Base-by-base conservation (phyloP, 2,888 invertebrate species). In the Sicus ferrugineus region DNA sequence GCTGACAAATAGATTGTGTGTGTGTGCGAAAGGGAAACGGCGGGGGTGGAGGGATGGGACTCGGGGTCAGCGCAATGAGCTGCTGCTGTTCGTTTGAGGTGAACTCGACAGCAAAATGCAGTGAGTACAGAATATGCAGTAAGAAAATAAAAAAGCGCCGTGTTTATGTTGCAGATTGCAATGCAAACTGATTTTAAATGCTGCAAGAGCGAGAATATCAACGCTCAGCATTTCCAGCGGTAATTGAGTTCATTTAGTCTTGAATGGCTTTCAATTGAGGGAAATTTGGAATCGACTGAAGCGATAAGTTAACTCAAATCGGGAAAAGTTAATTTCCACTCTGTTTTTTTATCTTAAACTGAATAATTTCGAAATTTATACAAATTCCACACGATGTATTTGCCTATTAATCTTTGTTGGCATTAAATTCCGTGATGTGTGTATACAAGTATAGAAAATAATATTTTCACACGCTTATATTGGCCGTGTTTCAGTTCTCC, bases 401-500 rank as follows among this genome's bases (percentile, higher is more conserved):
- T n/a, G 4, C 42, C 1, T 42, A 16, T n/a, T 4, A n/a, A 42
- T 42, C 42, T 42, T n/a, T n/a, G n/a, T n/a, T n/a, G n/a, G n/a
- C n/a, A n/a, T n/a, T n/a, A n/a, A n/a, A n/a, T n/a, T n/a, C n/a
- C n/a, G n/a, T n/a, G n/a, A n/a, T n/a, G n/a, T n/a, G n/a, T 42
- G 34, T 34, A 34, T 34, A 34, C 14, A 34, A 1, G 34, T 34
- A 34, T 2, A 34, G 9, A 34, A 9, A 34, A 9, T 34, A 21
- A 52, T 9, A 52, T 52, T 2, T 52, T 7, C 34, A 34, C 34
- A 34, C 14, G 34, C 14, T 7, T 34, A 34, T 34, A 34, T 70
- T 70, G 76, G 74, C 72, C 72, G 74, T 70, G 73, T 74, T 67
- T 69, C 69, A 73, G 73, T 77, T 74, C 72, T 75, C 74, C 75